Conservation (phyloP, 2,797 vertebrate species). For the Pyrocephalus nanus region DNA sequence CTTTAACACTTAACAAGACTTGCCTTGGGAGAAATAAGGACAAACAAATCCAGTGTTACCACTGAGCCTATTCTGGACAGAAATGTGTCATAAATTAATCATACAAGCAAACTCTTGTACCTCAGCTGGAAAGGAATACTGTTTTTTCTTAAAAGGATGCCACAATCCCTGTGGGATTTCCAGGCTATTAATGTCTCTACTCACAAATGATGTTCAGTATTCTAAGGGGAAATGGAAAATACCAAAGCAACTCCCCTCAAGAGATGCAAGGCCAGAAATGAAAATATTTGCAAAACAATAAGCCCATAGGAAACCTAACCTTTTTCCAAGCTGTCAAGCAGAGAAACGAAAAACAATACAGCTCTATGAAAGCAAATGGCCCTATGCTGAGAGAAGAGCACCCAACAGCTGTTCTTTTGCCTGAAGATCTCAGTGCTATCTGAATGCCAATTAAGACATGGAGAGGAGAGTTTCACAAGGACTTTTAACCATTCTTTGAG, state of each 20-base stretch:
- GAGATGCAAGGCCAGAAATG: slow-evolving; percentile 19
- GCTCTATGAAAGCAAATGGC: background rate
- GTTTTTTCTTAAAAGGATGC: slow-evolving; percentile 24
- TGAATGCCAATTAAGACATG: background rate
- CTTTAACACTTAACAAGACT: slow-evolving; percentile 46
- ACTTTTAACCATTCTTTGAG: background rate
- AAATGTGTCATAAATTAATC: slow-evolving; percentile 55
- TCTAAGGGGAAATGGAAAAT: slow-evolving; percentile 24
- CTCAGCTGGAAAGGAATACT: slow-evolving; percentile 26
- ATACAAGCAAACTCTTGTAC: slow-evolving; percentile 32
- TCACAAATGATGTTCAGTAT: background rate
- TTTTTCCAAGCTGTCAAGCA: slow-evolving; percentile 31
- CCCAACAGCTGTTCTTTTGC: background rate
- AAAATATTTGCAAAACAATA: slow-evolving; percentile 46
- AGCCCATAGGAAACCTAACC: background rate
- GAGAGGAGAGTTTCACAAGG: background rate
- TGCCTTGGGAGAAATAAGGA: slow-evolving; percentile 22
- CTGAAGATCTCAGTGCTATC: background rate
- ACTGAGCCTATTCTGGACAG: slow-evolving; percentile 19
- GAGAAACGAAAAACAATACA: background rate
- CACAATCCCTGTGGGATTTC: background rate
- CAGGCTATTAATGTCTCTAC: slow-evolving; percentile 18
- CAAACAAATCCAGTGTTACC: background rate
- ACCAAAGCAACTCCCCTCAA: slow-evolving; percentile 3
- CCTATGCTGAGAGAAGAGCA: background rate